phyloP scores from a whole-genome alignment of 2,888 invertebrate species.

The Agapetus fuscipes region DNA sequence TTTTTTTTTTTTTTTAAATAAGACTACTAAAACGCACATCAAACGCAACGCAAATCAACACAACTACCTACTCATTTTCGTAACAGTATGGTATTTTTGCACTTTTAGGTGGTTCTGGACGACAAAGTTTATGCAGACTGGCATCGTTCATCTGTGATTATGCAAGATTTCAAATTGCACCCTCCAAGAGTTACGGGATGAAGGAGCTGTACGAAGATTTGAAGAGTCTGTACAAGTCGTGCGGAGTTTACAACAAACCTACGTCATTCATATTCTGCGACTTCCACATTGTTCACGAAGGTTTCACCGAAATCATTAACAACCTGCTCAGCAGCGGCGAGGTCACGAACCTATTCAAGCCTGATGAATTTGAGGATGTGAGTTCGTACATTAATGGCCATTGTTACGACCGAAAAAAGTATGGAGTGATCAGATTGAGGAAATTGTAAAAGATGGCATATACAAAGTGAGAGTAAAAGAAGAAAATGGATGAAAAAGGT shows the following conservation, averaged over 20 bases:
- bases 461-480: too few relatives aligned
- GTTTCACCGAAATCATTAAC: constrained; percentile 81
- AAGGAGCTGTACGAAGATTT: constrained; percentile 75
- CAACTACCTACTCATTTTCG: too few relatives aligned
- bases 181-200: constrained; percentile 67
- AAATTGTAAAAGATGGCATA: too few relatives aligned
- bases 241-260: constrained; percentile 66
- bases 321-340: constrained; percentile 83
- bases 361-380: constrained; percentile 84
- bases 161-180: constrained; percentile 66
- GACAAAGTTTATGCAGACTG: constrained; percentile 69
- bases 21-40: too few relatives aligned
- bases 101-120: constrained; percentile 64
- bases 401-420: too few relatives aligned
- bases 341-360: constrained; percentile 77
- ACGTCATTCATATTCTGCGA: constrained; percentile 80
- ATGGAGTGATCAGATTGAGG: too few relatives aligned
- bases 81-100: too few relatives aligned
- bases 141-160: constrained; percentile 74
- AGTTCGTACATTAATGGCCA: too few relatives aligned
- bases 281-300: constrained; percentile 74
- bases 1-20: too few relatives aligned
- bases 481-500: too few relatives aligned
- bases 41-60: too few relatives aligned
- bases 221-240: constrained; percentile 59